Conservation (phyloP, 2,888 invertebrate species). For the Matsumyia berberina region DNA sequence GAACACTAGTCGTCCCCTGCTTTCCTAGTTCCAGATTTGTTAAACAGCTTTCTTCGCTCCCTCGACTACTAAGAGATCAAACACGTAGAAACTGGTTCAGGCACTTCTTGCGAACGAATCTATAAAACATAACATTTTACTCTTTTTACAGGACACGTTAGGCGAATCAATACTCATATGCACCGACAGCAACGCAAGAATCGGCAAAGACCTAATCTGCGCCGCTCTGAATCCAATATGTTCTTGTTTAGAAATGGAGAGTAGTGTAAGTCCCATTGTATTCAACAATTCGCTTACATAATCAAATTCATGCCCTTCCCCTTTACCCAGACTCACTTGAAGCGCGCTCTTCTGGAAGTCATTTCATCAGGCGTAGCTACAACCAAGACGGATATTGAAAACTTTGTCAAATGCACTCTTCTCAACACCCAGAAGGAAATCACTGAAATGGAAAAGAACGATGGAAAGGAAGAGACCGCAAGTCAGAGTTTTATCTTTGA, state of each 20-base stretch:
- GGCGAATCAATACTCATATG: constrained; percentile 97
- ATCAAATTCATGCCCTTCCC: too few species aligned
- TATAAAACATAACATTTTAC: too few species aligned
- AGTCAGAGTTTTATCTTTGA: constrained; percentile 83
- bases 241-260: constrained; percentile 91
- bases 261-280: constrained; percentile 81
- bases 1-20: too few species aligned
- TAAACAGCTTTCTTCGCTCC: too few species aligned
- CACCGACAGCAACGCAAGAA: constrained; percentile 89
- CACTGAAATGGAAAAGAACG: constrained; percentile 6
- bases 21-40: too few species aligned
- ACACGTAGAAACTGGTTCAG: too few species aligned
- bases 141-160: constrained; percentile 84
- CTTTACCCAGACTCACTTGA: constrained; percentile 85
- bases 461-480: constrained; percentile 17
- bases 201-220: constrained; percentile 89
- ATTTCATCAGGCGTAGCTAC: constrained; percentile 94
- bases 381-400: constrained; percentile 88
- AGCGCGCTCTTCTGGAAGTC: constrained; percentile 91
- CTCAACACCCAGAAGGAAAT: constrained; percentile 82
- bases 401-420: constrained; percentile 93
- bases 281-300: not conserved
- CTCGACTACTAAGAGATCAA: too few species aligned
- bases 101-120: too few species aligned
- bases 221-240: constrained; percentile 89